Percentiles rank a stretch among this genome's conserved stretches.
These are phyloP conservation scores for Ericerus pela DNA, from an alignment of 1,140 invertebrate genomes.

Conservation along the genomic window DNA sequence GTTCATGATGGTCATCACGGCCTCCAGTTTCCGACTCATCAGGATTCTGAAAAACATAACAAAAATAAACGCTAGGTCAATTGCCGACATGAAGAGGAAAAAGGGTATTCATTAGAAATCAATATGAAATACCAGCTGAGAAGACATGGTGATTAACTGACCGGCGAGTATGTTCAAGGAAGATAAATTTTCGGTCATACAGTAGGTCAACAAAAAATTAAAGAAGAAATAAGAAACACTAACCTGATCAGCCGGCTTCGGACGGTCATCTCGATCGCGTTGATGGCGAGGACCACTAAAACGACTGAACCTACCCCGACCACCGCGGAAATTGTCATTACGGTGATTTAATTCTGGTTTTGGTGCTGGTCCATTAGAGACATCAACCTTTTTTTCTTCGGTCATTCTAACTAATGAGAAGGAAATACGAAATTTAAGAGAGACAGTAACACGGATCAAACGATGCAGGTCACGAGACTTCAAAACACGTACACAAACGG, in stretches of 20 bases:
- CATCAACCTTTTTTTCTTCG: conserved; percentile 13
- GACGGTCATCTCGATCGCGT: neutral
- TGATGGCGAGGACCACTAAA: neutral
- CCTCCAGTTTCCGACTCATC: conserved; percentile 21
- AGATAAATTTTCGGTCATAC: too few relatives aligned
- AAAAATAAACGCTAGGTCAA: too few relatives aligned
- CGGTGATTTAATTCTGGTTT: neutral
- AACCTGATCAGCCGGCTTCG: neutral
- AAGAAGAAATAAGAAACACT: neutral
- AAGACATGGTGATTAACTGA: neutral
- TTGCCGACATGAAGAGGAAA: too few relatives aligned
- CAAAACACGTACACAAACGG: too few relatives aligned
- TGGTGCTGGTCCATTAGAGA: conserved; percentile 12
- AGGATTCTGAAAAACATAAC: neutral
- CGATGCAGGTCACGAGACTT: too few relatives aligned
- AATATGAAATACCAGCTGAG: too few relatives aligned
- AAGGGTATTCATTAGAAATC: too few relatives aligned
- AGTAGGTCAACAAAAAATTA: neutral
- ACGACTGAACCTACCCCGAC: neutral
- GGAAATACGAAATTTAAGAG: too few relatives aligned
- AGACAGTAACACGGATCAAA: too few relatives aligned
- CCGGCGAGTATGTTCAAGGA: neutral
- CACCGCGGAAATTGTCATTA: neutral
- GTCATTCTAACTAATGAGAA: conserved; percentile 15
- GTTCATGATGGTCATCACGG: conserved; percentile 23